Conservation (phyloP, 2,113 vertebrate genomes). For the Grammomys surdaster region DNA sequence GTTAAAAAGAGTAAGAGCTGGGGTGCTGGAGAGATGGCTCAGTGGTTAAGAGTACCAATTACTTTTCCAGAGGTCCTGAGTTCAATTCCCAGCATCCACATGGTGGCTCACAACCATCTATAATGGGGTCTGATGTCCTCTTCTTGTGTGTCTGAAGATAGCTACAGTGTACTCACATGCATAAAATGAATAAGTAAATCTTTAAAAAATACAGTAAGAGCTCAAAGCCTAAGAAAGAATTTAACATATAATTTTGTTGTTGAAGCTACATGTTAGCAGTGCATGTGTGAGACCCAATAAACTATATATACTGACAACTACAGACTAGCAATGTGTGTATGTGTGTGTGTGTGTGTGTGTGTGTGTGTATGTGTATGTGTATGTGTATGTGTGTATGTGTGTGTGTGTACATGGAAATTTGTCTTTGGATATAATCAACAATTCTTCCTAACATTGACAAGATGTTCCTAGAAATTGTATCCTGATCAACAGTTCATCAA, state of each 20-base stretch:
- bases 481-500: neutral
- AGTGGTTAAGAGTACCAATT: too few relatives aligned
- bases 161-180: too few relatives aligned
- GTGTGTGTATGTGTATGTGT: neutral
- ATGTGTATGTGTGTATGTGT: neutral
- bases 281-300: neutral
- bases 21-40: too few relatives aligned
- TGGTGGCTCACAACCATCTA: too few relatives aligned
- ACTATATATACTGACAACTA: neutral
- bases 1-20: neutral
- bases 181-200: too few relatives aligned
- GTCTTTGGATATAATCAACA: conserved; percentile 11
- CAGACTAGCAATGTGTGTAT: neutral
- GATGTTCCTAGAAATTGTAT: neutral
- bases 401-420: neutral
- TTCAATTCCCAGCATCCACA: too few relatives aligned
- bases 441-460: neutral
- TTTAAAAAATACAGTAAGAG: neutral
- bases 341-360: neutral
- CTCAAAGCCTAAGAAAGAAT: conserved; percentile 16
- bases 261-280: neutral
- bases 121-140: too few relatives aligned
- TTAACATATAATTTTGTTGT: conserved; percentile 32
- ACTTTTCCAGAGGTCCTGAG: too few relatives aligned
- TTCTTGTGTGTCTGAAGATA: too few relatives aligned